phyloP scores from a whole-genome alignment of 2,888 invertebrate genomes.

The Chrysina gloriosa region DNA sequence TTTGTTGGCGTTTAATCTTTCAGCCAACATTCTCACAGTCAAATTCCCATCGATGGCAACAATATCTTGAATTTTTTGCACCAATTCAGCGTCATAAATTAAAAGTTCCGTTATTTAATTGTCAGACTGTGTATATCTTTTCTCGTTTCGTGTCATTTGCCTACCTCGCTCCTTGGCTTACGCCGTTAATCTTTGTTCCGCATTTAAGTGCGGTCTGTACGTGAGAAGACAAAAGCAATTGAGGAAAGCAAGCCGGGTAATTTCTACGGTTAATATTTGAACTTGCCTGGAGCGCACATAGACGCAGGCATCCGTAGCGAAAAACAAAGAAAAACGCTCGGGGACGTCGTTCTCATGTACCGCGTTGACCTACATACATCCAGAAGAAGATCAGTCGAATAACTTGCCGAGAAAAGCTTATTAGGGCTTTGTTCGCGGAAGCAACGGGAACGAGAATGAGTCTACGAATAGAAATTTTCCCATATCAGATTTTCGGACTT shows the following conservation, averaged over 20 bases:
- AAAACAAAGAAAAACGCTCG: conserved; percentile 10
- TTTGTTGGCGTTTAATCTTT: too few relatives aligned
- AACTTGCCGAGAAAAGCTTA: background rate
- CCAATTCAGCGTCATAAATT: too few relatives aligned
- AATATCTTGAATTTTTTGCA: too few relatives aligned
- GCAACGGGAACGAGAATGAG: too few relatives aligned
- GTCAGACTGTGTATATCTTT: too few relatives aligned
- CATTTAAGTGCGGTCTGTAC: background rate
- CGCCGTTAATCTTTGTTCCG: background rate
- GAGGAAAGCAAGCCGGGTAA: background rate
- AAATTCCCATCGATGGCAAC: too few relatives aligned
- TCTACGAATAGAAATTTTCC: too few relatives aligned
- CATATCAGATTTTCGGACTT: too few relatives aligned
- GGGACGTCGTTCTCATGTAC: background rate
- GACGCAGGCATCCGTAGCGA: background rate
- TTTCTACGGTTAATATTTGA: conserved; percentile 11
- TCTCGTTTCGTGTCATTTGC: too few relatives aligned
- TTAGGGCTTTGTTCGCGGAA: background rate
- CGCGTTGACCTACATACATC: conserved; percentile 9
- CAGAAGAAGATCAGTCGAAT: background rate
- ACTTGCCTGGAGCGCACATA: background rate
- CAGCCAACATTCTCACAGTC: too few relatives aligned
- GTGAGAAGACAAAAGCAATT: conserved; percentile 10
- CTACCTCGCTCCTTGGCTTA: too few relatives aligned
- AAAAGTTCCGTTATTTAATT: too few relatives aligned